A percentile compares a stretch with the other conserved stretches of the same genome.
Evolutionary conservation across 2,888 invertebrate genomes (phyloP).

Genomic region (Oasisia sp.): DNA sequence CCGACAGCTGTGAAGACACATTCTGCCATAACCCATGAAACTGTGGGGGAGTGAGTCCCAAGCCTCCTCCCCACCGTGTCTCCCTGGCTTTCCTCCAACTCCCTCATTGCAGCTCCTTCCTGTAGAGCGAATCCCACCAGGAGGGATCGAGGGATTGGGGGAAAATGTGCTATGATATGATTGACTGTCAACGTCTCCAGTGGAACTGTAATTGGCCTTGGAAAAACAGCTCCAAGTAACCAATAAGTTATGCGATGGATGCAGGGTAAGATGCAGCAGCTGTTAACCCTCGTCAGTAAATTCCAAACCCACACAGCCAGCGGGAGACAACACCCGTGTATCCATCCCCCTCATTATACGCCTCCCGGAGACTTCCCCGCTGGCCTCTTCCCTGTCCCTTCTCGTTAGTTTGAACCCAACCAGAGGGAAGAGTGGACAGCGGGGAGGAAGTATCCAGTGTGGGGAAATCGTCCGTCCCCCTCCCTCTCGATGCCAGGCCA

Average conservation of each 20-base stretch:
- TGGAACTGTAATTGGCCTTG: neutral
- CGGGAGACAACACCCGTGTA: neutral
- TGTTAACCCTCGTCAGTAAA: neutral
- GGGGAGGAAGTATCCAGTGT: constrained; percentile 1
- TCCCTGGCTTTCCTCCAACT: neutral
- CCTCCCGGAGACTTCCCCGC: neutral
- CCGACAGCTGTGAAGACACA: neutral
- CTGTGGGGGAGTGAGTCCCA: neutral
- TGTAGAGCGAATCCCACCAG: neutral
- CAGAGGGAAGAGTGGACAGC: neutral
- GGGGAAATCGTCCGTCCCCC: neutral
- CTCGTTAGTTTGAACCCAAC: neutral
- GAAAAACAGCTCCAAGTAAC: neutral
- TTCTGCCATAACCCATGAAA: constrained; percentile 17
- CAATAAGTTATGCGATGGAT: neutral
- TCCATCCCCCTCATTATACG: neutral
- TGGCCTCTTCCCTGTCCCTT: neutral
- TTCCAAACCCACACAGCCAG: neutral
- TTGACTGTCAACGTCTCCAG: neutral
- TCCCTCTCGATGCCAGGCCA: neutral
- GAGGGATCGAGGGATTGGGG: neutral
- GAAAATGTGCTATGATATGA: neutral
- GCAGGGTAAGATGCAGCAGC: neutral
- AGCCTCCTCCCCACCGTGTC: neutral
- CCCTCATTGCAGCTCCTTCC: neutral